phyloP scores from a whole-genome alignment of 2,113 vertebrate species.

The Scolopax mira region DNA sequence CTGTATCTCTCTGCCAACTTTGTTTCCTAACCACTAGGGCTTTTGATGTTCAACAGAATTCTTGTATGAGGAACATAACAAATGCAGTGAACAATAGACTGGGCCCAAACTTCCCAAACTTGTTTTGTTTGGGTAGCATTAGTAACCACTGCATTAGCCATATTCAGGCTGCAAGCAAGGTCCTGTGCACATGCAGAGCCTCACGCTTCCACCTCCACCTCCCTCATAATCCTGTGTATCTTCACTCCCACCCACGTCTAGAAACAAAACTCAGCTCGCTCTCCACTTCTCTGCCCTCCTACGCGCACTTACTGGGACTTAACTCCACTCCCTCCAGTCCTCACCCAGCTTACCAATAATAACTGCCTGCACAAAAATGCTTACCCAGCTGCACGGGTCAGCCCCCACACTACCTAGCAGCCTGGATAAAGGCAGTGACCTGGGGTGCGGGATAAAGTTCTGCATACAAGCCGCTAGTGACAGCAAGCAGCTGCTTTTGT shows the following conservation, averaged over 20 bases:
- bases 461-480: fast-evolving
- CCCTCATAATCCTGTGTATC: neutral
- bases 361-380: neutral
- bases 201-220: neutral
- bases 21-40: neutral
- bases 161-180: neutral
- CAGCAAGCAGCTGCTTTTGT: fast-evolving
- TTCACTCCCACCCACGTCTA: neutral
- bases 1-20: neutral
- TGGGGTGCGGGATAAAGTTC: neutral
- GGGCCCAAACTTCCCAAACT: neutral
- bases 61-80: neutral
- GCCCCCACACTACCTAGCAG: neutral
- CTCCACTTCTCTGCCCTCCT: neutral
- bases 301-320: fast-evolving
- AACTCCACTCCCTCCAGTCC: neutral
- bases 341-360: neutral
- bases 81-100: neutral
- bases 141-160: neutral
- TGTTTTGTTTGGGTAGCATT: neutral
- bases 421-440: neutral
- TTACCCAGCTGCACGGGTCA: neutral
- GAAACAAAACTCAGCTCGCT: neutral
- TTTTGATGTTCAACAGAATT: neutral
- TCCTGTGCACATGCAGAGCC: neutral